These are phyloP conservation scores for Actenoides lindsayi DNA, from an alignment of 2,113 vertebrate genomes.

Conservation along the genomic window DNA sequence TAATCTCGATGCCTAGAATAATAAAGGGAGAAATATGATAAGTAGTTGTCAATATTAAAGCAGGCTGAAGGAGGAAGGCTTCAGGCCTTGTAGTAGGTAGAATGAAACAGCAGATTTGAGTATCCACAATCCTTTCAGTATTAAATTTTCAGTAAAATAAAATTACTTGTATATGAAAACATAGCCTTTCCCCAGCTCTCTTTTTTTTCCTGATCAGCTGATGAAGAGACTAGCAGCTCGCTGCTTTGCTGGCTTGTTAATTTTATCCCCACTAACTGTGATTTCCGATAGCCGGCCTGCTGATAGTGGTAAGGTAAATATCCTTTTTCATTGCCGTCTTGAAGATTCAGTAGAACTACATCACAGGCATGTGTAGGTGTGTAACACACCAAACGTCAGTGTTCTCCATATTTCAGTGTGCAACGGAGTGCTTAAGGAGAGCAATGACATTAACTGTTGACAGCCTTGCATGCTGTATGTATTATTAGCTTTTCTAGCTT, in stretches of 20 bases:
- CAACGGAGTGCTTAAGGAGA: conserved; percentile 80
- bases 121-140: conserved; percentile 85
- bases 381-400: conserved; percentile 80
- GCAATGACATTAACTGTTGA: conserved; percentile 83
- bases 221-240: conserved; percentile 99
- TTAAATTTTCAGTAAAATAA: conserved; percentile 93
- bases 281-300: conserved; percentile 94
- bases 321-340: conserved; percentile 87
- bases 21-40: conserved; percentile 81
- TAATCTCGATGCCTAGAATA: conserved; percentile 83
- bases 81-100: conserved; percentile 89
- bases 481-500: conserved; percentile 80
- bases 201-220: conserved; percentile 99
- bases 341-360: conserved; percentile 90
- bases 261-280: conserved; percentile 99
- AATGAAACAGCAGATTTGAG: conserved; percentile 93
- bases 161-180: conserved; percentile 99
- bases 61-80: conserved; percentile 88
- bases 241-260: conserved; percentile 99
- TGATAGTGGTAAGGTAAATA: conserved; percentile 98
- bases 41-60: conserved; percentile 93
- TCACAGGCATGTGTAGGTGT: conserved; percentile 90
- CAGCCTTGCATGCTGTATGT: conserved; percentile 86
- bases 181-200: conserved; percentile 96
- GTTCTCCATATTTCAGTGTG: conserved; percentile 76